Evolutionary conservation across 1,140 invertebrate species (phyloP).

Genomic region (Plectrocnemia conspersa): DNA sequence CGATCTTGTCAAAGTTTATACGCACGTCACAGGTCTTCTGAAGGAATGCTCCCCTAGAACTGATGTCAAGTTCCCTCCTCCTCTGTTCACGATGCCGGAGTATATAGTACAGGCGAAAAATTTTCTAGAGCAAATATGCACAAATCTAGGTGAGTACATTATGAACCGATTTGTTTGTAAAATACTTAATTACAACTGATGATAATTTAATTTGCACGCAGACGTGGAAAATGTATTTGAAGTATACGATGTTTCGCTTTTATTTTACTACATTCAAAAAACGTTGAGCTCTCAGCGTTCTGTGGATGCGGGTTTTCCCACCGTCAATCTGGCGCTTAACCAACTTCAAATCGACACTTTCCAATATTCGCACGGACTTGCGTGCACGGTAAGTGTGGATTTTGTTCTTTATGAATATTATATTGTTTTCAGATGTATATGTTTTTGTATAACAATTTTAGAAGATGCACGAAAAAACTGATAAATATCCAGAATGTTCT

Average conservation of each 20-base stretch:
- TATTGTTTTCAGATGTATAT: constrained; percentile 10
- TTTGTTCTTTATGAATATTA: constrained; percentile 6
- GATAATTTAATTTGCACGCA: neutral
- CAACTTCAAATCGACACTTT: neutral
- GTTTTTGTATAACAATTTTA: no score
- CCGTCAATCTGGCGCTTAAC: neutral
- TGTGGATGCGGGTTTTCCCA: neutral
- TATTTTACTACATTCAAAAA: neutral
- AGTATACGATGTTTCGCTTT: neutral
- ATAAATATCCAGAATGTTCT: constrained; percentile 14
- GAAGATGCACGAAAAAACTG: constrained; percentile 20
- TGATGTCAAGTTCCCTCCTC: neutral
- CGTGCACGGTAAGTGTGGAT: constrained; percentile 5
- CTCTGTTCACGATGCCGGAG: constrained; percentile 15
- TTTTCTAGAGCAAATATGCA: constrained; percentile 19
- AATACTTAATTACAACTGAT: neutral
- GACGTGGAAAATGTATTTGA: constrained; percentile 25
- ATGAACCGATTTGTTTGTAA: no score
- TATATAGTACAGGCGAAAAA: neutral
- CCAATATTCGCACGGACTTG: neutral
- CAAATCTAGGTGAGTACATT: constrained; percentile 13
- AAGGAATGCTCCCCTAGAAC: neutral
- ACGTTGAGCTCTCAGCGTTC: neutral
- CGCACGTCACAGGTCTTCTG: constrained; percentile 6
- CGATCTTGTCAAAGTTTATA: constrained; percentile 8